A percentile compares a stretch with the other conserved stretches of the same genome.
Conservation (phyloP, 2,888 invertebrate species). For the Drosophila falleni region DNA sequence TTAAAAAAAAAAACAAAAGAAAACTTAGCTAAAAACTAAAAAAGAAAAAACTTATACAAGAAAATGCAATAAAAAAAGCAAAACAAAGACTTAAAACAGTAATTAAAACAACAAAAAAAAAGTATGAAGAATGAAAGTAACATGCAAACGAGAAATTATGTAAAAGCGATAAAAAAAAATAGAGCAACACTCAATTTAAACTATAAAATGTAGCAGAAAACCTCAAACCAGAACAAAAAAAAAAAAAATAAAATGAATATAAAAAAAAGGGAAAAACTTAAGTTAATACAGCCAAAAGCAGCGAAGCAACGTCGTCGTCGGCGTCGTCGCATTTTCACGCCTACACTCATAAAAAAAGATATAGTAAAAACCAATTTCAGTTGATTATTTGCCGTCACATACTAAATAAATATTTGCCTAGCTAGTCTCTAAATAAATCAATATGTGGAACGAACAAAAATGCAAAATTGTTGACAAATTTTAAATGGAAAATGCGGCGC, state of each 20-base stretch:
- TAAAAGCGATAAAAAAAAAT: constrained; percentile 49
- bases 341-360: neutral
- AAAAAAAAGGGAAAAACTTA: constrained; percentile 26
- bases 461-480: constrained; percentile 27
- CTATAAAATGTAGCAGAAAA: constrained; percentile 33
- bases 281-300: constrained; percentile 31
- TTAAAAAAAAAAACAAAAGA: constrained; percentile 27
- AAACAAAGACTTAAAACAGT: constrained; percentile 85
- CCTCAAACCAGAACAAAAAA: constrained; percentile 30
- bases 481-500: constrained; percentile 20
- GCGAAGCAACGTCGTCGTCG: constrained; percentile 22
- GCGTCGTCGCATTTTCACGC: constrained; percentile 32
- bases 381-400: constrained; percentile 27
- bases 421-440: constrained; percentile 53
- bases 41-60: constrained; percentile 35
- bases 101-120: constrained; percentile 59
- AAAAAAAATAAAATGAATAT: constrained; percentile 9
- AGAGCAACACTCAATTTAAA: constrained; percentile 42
- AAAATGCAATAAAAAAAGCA: constrained; percentile 83
- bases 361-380: neutral
- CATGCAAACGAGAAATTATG: constrained; percentile 22
- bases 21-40: constrained; percentile 65
- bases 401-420: constrained; percentile 38
- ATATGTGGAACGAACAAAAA: constrained; percentile 32
- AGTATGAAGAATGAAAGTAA: constrained; percentile 39